Percentiles rank a stretch among this genome's conserved stretches.
Evolutionary conservation across 92 coral and sea anemone species (phyloP).

Genomic region (Palythoa heliodiscus): DNA sequence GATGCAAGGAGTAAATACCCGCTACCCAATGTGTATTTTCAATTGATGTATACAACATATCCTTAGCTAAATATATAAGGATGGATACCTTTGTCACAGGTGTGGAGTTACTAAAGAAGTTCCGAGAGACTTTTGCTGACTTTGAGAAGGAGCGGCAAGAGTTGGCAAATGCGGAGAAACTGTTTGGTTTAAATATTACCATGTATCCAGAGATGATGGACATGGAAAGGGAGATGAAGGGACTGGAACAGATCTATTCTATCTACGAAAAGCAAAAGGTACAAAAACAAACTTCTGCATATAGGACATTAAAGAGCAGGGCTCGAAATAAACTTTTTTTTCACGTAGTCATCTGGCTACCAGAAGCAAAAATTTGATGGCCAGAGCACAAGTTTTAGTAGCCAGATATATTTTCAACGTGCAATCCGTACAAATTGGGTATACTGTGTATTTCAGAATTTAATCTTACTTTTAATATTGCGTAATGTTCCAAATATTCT

Average conservation of each 20-base stretch:
- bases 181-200: constrained; percentile 94
- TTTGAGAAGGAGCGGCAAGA: constrained; percentile 97
- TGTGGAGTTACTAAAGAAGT: constrained; percentile 87
- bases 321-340: too few relatives aligned
- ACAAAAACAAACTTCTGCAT: background rate
- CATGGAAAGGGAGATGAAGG: constrained; percentile 98
- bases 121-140: constrained; percentile 82
- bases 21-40: too few relatives aligned
- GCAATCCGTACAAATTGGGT: too few relatives aligned
- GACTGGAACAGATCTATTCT: constrained; percentile 87
- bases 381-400: too few relatives aligned
- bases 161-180: constrained; percentile 95
- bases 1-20: too few relatives aligned
- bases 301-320: too few relatives aligned
- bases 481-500: too few relatives aligned
- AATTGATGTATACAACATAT: background rate
- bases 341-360: too few relatives aligned
- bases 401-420: too few relatives aligned
- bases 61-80: background rate
- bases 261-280: constrained; percentile 96
- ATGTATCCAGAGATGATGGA: constrained; percentile 93
- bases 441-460: too few relatives aligned
- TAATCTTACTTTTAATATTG: too few relatives aligned
- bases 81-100: constrained; percentile 52
- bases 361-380: too few relatives aligned